Percentiles rank a stretch among this genome's conserved stretches.
These are phyloP conservation scores for Lepidonotus clava DNA, from an alignment of 2,888 invertebrate genomes.

Conservation along the genomic window DNA sequence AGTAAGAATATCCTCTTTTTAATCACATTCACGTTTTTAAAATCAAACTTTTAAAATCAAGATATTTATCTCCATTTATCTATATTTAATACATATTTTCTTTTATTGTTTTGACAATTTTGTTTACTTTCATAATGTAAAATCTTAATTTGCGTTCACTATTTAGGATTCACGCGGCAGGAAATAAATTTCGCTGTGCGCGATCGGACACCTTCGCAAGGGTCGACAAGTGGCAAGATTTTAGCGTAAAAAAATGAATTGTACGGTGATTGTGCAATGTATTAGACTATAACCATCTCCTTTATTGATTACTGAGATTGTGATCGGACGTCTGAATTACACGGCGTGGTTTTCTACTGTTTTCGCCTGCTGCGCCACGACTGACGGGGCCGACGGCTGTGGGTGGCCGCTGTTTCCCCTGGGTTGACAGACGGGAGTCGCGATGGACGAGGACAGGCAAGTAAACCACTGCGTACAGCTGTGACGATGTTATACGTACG, in stretches of 20 bases:
- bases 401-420: background rate
- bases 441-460: slow-evolving; percentile 28
- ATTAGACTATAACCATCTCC: background rate
- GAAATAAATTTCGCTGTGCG: background rate
- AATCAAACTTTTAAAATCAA: background rate
- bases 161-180: background rate
- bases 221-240: background rate
- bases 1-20: too few relatives aligned
- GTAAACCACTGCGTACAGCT: too few relatives aligned
- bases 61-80: too few relatives aligned
- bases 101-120: too few relatives aligned
- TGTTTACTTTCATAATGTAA: background rate
- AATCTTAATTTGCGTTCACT: background rate
- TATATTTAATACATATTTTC: too few relatives aligned
- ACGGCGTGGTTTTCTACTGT: too few relatives aligned
- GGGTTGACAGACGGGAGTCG: background rate
- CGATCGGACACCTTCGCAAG: background rate
- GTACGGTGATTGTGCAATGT: background rate
- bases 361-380: too few relatives aligned
- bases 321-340: background rate
- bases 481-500: too few relatives aligned
- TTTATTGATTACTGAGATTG: background rate
- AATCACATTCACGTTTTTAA: too few relatives aligned
- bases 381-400: background rate
- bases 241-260: background rate